Base-by-base conservation (phyloP, 53 echinoderm and acorn worm species). In the Pentamera pediparva region DNA sequence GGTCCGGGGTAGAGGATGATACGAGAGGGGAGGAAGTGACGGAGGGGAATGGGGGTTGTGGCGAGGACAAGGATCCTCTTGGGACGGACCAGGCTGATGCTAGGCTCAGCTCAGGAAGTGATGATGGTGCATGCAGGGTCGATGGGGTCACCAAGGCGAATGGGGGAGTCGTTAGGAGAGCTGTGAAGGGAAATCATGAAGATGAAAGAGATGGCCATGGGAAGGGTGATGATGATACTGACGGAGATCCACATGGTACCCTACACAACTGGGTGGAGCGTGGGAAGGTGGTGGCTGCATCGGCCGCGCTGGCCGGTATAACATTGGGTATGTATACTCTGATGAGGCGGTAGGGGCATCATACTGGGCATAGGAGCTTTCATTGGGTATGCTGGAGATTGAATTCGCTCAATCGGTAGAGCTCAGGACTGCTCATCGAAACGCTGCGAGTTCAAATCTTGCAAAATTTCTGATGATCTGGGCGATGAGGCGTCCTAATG, bases 281-380 rank as follows among this genome's bases (percentile, higher is more conserved):
- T 19, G 72, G 72, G 31, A 52, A 50, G 19, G 49, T 37, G 20
- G 72, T 32, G 8, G 27, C 53, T 18, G 51, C 72, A 17, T 50
- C 72, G 1, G 72, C 72, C 2, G 72, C 54, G 15, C 6, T 53
- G 8, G 72, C 72, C n/a, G 72, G 72, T 18, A n/a, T 71, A 5
- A 71, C 72, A 8, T 51, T 54, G 5, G 72, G 72, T 25, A 53
- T 71, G 54, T 52, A 52, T 31, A 54, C 72, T 3, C 22, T 71
- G 15, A 52, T 71, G 52, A 71, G 37, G 36, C 50, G 53, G 72
- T 71, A n/a, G n/a, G n/a, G n/a, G n/a, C n/a, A n/a, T n/a, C n/a
- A n/a, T n/a, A n/a, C n/a, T n/a, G n/a, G n/a, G n/a, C n/a, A n/a
- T n/a, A n/a, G n/a, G n/a, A n/a, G n/a, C n/a, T n/a, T n/a, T n/a